A percentile compares a stretch with the other conserved stretches of the same genome.
phyloP scores from a whole-genome alignment of 2,888 invertebrate genomes.

The Phortica okadai region DNA sequence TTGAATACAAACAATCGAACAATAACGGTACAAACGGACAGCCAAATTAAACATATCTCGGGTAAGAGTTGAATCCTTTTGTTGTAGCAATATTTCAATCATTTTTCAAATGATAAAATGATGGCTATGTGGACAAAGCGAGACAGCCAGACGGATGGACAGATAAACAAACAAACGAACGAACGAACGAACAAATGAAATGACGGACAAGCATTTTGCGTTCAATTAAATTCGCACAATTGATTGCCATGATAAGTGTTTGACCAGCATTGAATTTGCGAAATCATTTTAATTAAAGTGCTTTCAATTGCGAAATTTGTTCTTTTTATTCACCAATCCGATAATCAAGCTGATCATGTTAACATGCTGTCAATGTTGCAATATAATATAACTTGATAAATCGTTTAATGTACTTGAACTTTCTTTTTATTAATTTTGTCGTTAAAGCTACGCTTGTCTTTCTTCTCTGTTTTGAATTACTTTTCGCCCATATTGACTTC shows the following conservation, averaged over 20 bases:
- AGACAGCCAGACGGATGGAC: background rate
- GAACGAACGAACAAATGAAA: background rate
- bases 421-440: background rate
- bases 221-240: slow-evolving; percentile 20
- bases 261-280: background rate
- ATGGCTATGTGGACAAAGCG: background rate
- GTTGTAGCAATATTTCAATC: slow-evolving; percentile 4
- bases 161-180: background rate
- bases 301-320: background rate
- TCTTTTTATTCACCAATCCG: no score
- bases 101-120: background rate
- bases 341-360: background rate
- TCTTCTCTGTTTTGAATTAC: background rate
- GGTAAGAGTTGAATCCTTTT: background rate
- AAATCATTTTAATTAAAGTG: background rate
- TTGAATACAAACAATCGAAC: no score
- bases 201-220: background rate
- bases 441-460: background rate
- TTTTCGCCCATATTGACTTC: slow-evolving; percentile 4
- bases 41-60: no score
- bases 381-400: background rate
- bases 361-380: background rate
- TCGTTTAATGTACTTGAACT: slow-evolving; percentile 19
- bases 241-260: slow-evolving; percentile 14
- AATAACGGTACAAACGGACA: no score